Percentiles rank a stretch among this genome's conserved stretches.
Evolutionary conservation across 2,797 vertebrate species (phyloP).

Genomic region (Aulostomus chinensis): DNA sequence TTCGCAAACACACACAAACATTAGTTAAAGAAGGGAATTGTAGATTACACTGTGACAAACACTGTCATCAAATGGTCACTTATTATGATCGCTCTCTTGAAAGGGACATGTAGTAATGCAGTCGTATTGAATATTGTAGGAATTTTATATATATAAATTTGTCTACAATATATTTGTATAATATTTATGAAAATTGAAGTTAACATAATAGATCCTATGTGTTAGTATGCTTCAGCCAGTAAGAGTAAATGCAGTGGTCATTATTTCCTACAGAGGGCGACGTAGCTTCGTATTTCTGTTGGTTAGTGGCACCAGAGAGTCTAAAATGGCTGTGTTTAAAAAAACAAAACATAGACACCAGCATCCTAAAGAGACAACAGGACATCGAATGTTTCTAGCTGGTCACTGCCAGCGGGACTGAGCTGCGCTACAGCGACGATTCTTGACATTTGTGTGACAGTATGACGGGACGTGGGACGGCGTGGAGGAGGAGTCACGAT

Average conservation of each 20-base stretch:
- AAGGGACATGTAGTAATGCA: too few species aligned
- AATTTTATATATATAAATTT: too few species aligned
- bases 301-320: slow-evolving; percentile 43
- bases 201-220: slow-evolving; percentile 10
- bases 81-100: slow-evolving; percentile 5
- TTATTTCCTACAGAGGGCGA: slow-evolving; percentile 57
- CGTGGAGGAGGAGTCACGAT: slow-evolving; percentile 50
- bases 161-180: slow-evolving; percentile 12
- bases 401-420: slow-evolving; percentile 33
- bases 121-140: slow-evolving; percentile 9
- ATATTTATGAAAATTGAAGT: slow-evolving; percentile 23
- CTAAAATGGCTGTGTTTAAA: slow-evolving; percentile 67
- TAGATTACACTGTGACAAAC: slow-evolving; percentile 13
- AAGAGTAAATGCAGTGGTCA: slow-evolving; percentile 39
- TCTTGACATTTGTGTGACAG: slow-evolving; percentile 29
- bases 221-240: slow-evolving; percentile 14
- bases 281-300: slow-evolving; percentile 25
- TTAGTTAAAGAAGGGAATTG: slow-evolving; percentile 10
- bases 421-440: slow-evolving; percentile 23
- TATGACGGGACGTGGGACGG: slow-evolving; percentile 47
- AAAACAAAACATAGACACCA: slow-evolving; percentile 36
- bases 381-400: slow-evolving; percentile 17
- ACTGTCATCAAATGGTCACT: not conserved
- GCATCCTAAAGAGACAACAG: slow-evolving; percentile 25
- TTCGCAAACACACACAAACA: slow-evolving; percentile 9